Base-by-base conservation (phyloP, 2,113 vertebrate genomes). In the Pelvicachromis taeniatus region DNA sequence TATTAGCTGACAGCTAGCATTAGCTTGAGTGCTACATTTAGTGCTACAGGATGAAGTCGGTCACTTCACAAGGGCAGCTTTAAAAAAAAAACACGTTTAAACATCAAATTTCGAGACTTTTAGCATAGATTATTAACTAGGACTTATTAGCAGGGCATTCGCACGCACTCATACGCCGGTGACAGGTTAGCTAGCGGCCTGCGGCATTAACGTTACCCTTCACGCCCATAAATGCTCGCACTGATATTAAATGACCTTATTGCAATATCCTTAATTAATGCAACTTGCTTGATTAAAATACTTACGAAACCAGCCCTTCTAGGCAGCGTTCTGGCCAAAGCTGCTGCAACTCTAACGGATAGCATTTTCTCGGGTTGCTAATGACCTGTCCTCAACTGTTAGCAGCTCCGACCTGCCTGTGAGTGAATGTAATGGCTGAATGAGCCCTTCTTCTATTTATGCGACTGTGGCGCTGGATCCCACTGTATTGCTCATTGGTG, bases 231-330 rank as follows among this genome's bases (percentile, higher is more conserved):
- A 63, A 79, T 38, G 29, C 55, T 79, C 40, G 42, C 33, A 16
- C 6, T 16, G 56, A 75, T 38, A 85, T 85, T 83, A 59, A 82
- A 83, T 9, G 3, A 31, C 48, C 4, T 2, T 14, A 11, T 13
- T 10, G 59, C 42, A 80, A 35, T 31, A 38, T 53, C 5, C 3
- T 4, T 4, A 45, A 40, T 16, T 31, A 1, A 31, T 40, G 4
- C 4, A 16, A 5, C 40, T 3, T 21, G 1, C 56, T 77, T 17
- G 1, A 4, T 2, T 40, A 0, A 61, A 77, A 77, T 87, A 95
- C 97, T 98, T 91, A 99, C 98, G 95, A 98, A 91, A 81, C 96
- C 96, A 26, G 97, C 97, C 92, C 97, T 97, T 61, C 97, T 96
- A 6, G 97, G 98, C 50, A 99, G 93, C 82, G 95, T 91, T 75